Base-by-base conservation (phyloP, 2,888 invertebrate genomes). In the Meiosimyza decipiens region DNA sequence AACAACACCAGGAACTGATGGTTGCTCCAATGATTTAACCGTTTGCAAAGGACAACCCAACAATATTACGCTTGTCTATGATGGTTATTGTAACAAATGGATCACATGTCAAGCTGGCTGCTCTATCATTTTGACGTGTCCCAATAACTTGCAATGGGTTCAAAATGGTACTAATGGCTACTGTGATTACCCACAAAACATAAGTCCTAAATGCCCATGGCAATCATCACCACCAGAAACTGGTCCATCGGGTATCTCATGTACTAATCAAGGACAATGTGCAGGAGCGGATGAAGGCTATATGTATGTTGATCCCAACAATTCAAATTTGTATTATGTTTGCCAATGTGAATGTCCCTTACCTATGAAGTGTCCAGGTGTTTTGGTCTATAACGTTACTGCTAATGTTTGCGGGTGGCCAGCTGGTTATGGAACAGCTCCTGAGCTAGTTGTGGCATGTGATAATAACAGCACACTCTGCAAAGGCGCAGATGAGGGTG, bases 171-270 rank as follows among this genome's bases (percentile, higher is more conserved):
- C 28, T 28, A 80, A 80, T 71, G 0, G 47, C 5, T 2, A 6
- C 0, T 85, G 85, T 65, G 80, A 84, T 59, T 75, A 78, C 73
- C 79, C 81, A 5, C 73, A 77, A 69, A 67, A 75, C 6, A 83
- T 83, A 7, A 65, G 79, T 7, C 40, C 40, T 40, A 1, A 3
- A 0, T 84, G 85, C 60, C 75, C 69, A 12, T 70, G 76, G 71
- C 73, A 54, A 54, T 28, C 69, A 55, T 0, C 18, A 47, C 22
- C 51, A 22, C 72, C 76, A 74, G 22, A 12, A 76, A 0, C 76
- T 16, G 80, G 80, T 6, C 82, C 83, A 12, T 83, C 82, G 16
- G 83, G 83, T 28, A 22, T 71, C 15, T 9, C 71, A 6, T 76
- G 76, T 51, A 55, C 54, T 13, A 18, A 72, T 6, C 22, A 54